Conservation (phyloP, 2,888 invertebrate genomes). For the Meliscaeva auricollis region DNA sequence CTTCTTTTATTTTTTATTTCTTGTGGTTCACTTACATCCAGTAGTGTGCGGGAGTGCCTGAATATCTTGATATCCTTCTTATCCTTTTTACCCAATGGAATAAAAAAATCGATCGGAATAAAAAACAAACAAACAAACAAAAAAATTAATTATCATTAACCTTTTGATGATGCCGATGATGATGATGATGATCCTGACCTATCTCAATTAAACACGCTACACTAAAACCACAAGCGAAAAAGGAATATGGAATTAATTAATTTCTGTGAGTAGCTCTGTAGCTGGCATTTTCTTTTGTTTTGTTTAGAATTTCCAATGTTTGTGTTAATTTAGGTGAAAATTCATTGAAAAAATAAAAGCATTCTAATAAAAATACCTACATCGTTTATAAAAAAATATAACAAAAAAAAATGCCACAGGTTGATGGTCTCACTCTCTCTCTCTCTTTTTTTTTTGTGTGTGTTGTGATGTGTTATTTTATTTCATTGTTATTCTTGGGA, state of each 20-base stretch:
- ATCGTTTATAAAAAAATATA: too few species aligned
- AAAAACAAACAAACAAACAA: too few species aligned
- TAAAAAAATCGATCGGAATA: conserved; percentile 12
- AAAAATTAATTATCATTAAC: too few species aligned
- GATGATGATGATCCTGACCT: conserved; percentile 36
- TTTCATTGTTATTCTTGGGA: background rate
- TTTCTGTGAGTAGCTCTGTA: conserved; percentile 10
- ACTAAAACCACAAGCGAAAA: background rate
- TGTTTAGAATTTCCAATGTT: background rate
- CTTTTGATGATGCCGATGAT: background rate
- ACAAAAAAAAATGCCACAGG: conserved; percentile 19
- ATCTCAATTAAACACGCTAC: conserved; percentile 28
- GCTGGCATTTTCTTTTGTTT: background rate
- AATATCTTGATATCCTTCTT: background rate
- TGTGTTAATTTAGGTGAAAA: background rate
- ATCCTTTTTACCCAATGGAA: background rate
- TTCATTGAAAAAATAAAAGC: background rate
- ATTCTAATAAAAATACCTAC: background rate
- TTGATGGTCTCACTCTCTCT: background rate
- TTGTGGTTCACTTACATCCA: conserved; percentile 59
- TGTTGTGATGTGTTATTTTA: too few species aligned
- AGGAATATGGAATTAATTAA: conserved; percentile 46
- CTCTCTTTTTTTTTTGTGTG: background rate
- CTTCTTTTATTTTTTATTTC: conserved; percentile 1
- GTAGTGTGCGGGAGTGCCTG: background rate